Base-by-base conservation (phyloP, 2,888 invertebrate species). In the Lasioglossum calceatum region DNA sequence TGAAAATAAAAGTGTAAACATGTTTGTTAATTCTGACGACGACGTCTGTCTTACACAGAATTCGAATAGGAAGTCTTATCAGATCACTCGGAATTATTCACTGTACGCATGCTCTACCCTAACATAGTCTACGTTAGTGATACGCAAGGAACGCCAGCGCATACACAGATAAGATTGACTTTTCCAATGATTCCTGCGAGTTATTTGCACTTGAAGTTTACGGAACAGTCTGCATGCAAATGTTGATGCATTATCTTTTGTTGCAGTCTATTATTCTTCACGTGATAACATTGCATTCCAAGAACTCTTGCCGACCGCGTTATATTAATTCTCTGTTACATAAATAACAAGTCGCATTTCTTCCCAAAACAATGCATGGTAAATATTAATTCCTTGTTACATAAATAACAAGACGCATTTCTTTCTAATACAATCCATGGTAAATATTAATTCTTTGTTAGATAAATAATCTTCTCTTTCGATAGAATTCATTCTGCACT, bases 101-200 rank as follows among this genome's bases (percentile, higher is more conserved):
- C 42, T 44, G 36, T 16, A 72, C 44, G 42, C 44, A 44, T 44
- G 44, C 42, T 72, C 42, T 72, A 44, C 42, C 72, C n/a, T 72
- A 72, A 72, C 72, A n/a, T 42, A 16, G 44, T 42, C 42, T 14
- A 44, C 27, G n/a, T 47, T 8, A 73, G 27, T 14, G n/a, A 67
- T 67, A 67, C 8, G 8, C 67, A 36, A 36, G 8, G 67, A 82
- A 32, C 50, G 72, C 2, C 10, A 71, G 72, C 61, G 47, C 61
- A 16, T 47, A 47, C 64, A 16, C 0, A 14, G 79, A 82, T 82
- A 73, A 82, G 64, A 44, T 79, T 67, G 42, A 73, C 64, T 79
- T 70, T 81, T 67, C 16, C 61, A 64, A 50, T 42, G 12, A 27
- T 44, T 39, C 8, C 16, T 23, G 10, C 8, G 16, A 73, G 32